These are phyloP conservation scores for Astyanax mexicanus DNA, from an alignment of 2,797 vertebrate genomes.

Conservation along the genomic window DNA sequence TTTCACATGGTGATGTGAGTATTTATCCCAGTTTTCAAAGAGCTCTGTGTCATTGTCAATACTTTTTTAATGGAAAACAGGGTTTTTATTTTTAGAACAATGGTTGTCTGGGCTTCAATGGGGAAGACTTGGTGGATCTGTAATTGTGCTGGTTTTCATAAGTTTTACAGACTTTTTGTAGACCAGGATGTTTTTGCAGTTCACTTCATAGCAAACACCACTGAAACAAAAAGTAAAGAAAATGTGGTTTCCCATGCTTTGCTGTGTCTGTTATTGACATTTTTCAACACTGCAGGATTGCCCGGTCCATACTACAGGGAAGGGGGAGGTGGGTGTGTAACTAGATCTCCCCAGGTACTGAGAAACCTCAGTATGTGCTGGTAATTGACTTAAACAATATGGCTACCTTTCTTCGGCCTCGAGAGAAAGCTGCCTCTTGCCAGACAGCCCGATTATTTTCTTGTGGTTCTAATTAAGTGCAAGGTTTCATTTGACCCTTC, in stretches of 20 bases:
- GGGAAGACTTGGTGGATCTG: background rate
- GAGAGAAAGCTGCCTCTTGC: constrained; percentile 69
- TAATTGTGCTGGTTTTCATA: constrained; percentile 59
- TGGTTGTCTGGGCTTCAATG: too few relatives aligned
- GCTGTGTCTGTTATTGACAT: constrained; percentile 12
- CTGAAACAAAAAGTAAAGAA: background rate
- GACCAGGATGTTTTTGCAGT: too few relatives aligned
- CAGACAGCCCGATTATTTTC: constrained; percentile 80
- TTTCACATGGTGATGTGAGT: background rate
- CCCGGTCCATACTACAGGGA: background rate
- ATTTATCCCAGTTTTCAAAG: too few relatives aligned
- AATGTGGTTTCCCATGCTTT: background rate
- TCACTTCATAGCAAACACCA: too few relatives aligned
- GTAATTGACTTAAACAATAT: constrained; percentile 80
- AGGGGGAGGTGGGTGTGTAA: constrained; percentile 45
- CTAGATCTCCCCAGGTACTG: constrained; percentile 71
- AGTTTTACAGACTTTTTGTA: too few relatives aligned
- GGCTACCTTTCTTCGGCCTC: constrained; percentile 67
- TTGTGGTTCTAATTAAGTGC: constrained; percentile 77
- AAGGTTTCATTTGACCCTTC: constrained; percentile 73
- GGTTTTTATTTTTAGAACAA: too few relatives aligned
- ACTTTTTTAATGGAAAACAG: too few relatives aligned
- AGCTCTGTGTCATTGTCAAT: too few relatives aligned
- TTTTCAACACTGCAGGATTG: background rate
- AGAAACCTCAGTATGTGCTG: constrained; percentile 77